phyloP scores from a whole-genome alignment of 2,888 invertebrate genomes.

The Torymus texanus region DNA sequence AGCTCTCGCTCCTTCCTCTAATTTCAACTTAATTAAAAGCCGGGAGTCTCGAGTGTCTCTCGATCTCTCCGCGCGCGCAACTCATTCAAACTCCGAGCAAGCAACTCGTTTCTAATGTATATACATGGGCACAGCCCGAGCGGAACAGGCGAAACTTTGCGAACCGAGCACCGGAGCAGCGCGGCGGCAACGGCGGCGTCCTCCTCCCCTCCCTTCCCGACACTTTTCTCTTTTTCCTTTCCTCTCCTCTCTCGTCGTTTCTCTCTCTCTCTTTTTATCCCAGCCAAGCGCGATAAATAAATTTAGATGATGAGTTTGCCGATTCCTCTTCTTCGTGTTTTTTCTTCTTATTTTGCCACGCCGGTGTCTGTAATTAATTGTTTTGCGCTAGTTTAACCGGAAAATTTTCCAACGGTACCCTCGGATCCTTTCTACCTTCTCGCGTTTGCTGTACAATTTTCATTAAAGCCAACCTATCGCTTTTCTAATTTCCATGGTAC shows the following conservation, averaged over 20 bases:
- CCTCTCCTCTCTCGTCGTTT: neutral
- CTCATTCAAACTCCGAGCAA: conserved; percentile 40
- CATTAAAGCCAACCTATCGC: too few relatives aligned
- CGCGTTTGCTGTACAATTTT: too few relatives aligned
- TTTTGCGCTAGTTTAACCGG: too few relatives aligned
- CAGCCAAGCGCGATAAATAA: conserved; percentile 22
- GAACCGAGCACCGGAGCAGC: conserved; percentile 10
- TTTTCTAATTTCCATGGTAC: too few relatives aligned
- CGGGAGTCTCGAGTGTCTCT: conserved; percentile 47
- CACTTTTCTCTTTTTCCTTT: conserved; percentile 26
- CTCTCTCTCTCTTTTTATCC: neutral
- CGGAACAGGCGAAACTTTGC: conserved; percentile 34
- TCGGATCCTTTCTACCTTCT: too few relatives aligned
- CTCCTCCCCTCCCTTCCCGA: neutral
- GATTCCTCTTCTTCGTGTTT: neutral
- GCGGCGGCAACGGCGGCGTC: too few relatives aligned
- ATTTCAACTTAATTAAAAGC: conserved; percentile 54
- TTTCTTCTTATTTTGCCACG: neutral
- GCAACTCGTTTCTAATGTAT: conserved; percentile 38
- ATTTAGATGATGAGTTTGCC: conserved; percentile 22
- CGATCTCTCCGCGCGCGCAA: conserved; percentile 32
- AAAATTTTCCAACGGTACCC: too few relatives aligned
- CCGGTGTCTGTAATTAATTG: too few relatives aligned
- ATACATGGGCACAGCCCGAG: conserved; percentile 29
- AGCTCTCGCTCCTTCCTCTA: conserved; percentile 34